Evolutionary conservation across 2,888 invertebrate genomes (phyloP).

Genomic region (Timema cristinae): DNA sequence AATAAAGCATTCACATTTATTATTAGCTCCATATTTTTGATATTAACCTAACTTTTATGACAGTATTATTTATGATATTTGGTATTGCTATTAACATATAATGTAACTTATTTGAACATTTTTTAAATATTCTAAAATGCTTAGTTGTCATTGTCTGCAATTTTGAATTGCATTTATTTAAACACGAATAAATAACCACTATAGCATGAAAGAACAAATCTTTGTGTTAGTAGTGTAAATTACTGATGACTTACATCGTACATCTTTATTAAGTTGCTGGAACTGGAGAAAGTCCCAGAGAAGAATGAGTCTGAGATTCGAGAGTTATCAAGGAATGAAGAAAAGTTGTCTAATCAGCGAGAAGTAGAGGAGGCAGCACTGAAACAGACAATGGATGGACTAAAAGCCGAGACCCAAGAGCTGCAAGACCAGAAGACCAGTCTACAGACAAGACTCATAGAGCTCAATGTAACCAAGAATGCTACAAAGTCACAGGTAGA

Average conservation of each 20-base stretch:
- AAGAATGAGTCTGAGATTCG: conserved; percentile 68
- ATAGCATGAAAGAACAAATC: no score
- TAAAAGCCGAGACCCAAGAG: conserved; percentile 64
- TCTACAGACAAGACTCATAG: conserved; percentile 63
- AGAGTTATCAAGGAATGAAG: conserved; percentile 57
- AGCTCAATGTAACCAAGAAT: conserved; percentile 64
- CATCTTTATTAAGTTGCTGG: conserved; percentile 37
- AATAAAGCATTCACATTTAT: no score
- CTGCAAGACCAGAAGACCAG: conserved; percentile 68
- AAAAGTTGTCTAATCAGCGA: conserved; percentile 50
- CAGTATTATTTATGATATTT: no score
- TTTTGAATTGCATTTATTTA: no score
- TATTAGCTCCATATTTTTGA: no score
- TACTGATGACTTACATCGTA: not conserved
- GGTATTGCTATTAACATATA: no score
- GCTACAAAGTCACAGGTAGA: conserved; percentile 55
- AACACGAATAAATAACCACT: no score
- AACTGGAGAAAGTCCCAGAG: conserved; percentile 62
- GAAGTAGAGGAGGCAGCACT: conserved; percentile 53
- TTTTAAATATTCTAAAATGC: no score
- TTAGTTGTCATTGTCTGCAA: no score
- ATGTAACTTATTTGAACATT: no score
- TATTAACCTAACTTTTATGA: no score
- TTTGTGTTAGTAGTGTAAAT: not conserved
- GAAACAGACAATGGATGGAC: conserved; percentile 55